Conservation (phyloP, 1,140 invertebrate genomes). For the Pachypsylla venusta region DNA sequence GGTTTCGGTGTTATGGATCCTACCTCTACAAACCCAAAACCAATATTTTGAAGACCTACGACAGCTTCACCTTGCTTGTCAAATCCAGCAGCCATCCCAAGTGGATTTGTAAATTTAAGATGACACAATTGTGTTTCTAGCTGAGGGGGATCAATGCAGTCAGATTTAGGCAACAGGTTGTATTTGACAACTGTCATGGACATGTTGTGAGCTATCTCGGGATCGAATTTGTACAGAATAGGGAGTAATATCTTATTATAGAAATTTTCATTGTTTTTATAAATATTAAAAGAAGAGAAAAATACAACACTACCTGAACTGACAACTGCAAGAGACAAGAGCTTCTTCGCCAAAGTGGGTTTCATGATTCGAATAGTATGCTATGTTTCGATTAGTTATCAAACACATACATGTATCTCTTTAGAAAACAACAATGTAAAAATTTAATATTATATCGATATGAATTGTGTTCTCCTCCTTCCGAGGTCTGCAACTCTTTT, state of each 20-base stretch:
- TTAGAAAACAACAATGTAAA: too few relatives aligned
- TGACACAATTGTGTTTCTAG: constrained; percentile 56
- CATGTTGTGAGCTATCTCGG: constrained; percentile 64
- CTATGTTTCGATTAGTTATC: too few relatives aligned
- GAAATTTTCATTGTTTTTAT: constrained; percentile 58
- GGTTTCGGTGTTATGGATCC: constrained; percentile 88
- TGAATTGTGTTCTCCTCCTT: too few relatives aligned
- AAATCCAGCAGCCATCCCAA: constrained; percentile 95
- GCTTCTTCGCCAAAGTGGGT: constrained; percentile 38
- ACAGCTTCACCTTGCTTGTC: constrained; percentile 93
- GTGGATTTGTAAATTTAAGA: constrained; percentile 63
- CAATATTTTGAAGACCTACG: constrained; percentile 59
- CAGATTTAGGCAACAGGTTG: constrained; percentile 45
- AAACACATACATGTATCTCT: too few relatives aligned
- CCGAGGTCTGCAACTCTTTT: too few relatives aligned
- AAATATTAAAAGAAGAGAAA: constrained; percentile 45
- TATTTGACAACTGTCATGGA: constrained; percentile 59
- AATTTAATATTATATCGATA: too few relatives aligned
- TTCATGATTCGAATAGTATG: too few relatives aligned
- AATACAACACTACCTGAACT: constrained; percentile 40
- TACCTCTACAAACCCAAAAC: constrained; percentile 93
- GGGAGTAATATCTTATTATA: constrained; percentile 57
- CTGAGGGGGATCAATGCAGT: constrained; percentile 39
- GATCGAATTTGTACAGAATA: constrained; percentile 44
- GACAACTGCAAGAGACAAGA: constrained; percentile 34